These are phyloP conservation scores for Gadopsis bispinosus DNA, from an alignment of 2,797 vertebrate species.

Conservation along the genomic window DNA sequence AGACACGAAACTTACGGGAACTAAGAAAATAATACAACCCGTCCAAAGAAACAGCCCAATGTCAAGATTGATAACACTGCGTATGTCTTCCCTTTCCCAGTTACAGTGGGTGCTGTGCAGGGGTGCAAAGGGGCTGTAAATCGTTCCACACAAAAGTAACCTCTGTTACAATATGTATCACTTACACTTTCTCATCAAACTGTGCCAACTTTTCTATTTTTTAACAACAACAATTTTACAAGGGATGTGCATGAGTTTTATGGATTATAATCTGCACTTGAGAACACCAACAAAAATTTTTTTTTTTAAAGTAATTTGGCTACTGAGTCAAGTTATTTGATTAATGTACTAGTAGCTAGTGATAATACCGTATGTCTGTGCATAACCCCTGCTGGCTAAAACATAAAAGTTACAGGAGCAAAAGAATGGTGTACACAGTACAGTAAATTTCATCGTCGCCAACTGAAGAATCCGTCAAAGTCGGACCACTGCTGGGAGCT, in stretches of 20 bases:
- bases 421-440: background rate
- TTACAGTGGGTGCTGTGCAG: background rate
- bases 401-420: background rate
- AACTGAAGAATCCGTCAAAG: constrained; percentile 28
- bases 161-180: background rate
- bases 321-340: background rate
- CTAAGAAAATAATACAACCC: background rate
- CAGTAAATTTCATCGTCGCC: constrained; percentile 7
- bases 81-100: background rate
- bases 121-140: background rate
- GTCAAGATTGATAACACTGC: background rate
- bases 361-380: background rate
- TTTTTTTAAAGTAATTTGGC: background rate
- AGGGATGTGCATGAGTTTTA: background rate
- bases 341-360: background rate
- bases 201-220: background rate
- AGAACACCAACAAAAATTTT: background rate
- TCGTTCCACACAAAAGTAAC: background rate
- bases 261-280: background rate
- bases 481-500: constrained; percentile 22
- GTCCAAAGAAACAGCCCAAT: too few relatives aligned
- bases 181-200: background rate
- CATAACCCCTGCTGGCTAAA: background rate
- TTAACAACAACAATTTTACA: background rate
- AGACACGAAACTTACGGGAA: constrained; percentile 10